These are phyloP conservation scores for Phymastichus coffea DNA, from an alignment of 1,140 invertebrate species.

Conservation along the genomic window DNA sequence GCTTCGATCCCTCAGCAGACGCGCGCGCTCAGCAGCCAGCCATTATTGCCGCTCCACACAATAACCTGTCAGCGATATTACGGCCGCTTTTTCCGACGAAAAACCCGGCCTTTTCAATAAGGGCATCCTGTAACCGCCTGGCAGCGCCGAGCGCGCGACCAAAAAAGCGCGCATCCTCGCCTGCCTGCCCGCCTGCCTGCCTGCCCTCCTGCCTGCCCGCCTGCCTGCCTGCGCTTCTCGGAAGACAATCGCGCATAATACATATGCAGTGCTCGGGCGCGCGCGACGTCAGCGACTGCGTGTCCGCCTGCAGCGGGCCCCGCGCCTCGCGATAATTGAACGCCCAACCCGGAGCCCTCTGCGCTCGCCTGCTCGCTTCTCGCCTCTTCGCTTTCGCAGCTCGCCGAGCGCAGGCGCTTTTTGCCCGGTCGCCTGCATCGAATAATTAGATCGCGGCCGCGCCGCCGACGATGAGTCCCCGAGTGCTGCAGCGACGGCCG, in stretches of 20 bases:
- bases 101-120: constrained; percentile 36
- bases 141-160: neutral
- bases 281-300: too few species aligned
- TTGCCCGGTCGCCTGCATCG: neutral
- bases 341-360: neutral
- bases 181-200: too few species aligned
- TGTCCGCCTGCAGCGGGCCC: neutral
- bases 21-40: too few species aligned
- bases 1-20: too few species aligned
- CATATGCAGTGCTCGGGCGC: too few species aligned
- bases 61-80: too few species aligned
- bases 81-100: too few species aligned
- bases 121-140: neutral
- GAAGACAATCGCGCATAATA: constrained; percentile 28
- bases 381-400: neutral
- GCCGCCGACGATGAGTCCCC: too few species aligned
- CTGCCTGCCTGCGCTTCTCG: constrained; percentile 23
- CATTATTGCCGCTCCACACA: too few species aligned
- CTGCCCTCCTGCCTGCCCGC: too few species aligned
- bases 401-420: neutral
- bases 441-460: too few species aligned
- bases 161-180: neutral
- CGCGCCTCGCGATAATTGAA: constrained; percentile 14
- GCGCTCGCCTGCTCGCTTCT: neutral
- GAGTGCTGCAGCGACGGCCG: too few species aligned